Evolutionary conservation across 1,140 invertebrate genomes (phyloP).

Genomic region (Brachionus rotundiformis): DNA sequence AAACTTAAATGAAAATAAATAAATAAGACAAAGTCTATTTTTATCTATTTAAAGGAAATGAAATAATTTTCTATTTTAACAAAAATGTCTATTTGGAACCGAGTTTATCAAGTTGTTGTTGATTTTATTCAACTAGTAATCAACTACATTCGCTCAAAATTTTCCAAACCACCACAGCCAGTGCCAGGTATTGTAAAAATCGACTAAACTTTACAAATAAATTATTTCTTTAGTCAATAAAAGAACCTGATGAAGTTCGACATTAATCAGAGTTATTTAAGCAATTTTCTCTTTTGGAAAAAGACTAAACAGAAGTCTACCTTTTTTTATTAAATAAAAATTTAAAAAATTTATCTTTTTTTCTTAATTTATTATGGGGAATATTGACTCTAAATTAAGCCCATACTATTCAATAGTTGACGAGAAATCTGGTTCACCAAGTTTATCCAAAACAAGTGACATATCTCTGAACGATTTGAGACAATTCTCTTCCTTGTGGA

Average conservation of each 20-base stretch:
- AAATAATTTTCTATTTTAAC: background rate
- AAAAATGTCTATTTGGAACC: conserved; percentile 17
- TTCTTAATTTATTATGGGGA: conserved; percentile 22
- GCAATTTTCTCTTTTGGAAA: background rate
- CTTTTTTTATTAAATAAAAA: background rate
- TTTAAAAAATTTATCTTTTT: background rate
- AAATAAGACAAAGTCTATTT: background rate
- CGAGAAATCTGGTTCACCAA: background rate
- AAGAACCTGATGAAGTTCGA: background rate
- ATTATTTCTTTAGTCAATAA: background rate
- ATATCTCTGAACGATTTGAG: conserved; percentile 16
- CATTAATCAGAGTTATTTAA: background rate
- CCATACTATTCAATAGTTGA: conserved; percentile 38
- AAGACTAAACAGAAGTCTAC: background rate
- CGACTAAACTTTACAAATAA: background rate
- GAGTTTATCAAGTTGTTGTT: background rate
- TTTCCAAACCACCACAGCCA: background rate
- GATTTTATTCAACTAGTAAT: background rate
- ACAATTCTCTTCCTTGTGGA: conserved; percentile 18
- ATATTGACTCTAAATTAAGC: conserved; percentile 32
- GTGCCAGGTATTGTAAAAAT: background rate
- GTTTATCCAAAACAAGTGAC: background rate
- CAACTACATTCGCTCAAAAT: background rate
- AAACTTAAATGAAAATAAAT: background rate
- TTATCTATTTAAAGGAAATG: background rate